A percentile compares a stretch with the other conserved stretches of the same genome.
Conservation (phyloP, 2,113 vertebrate genomes). For the Gymnogyps californianus region DNA sequence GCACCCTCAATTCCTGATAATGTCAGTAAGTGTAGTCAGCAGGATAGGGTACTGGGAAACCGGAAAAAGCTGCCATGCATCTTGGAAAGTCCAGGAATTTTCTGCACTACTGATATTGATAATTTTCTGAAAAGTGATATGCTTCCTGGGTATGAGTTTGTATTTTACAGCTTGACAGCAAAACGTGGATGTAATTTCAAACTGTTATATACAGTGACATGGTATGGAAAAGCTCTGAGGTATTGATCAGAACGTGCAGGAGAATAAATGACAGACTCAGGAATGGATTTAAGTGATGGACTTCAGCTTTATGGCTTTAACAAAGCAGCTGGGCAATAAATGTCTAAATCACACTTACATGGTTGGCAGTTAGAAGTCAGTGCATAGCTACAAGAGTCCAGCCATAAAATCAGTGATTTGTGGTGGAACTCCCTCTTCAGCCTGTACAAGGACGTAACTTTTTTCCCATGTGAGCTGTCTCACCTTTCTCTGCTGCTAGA, state of each 20-base stretch:
- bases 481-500: neutral
- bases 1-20: neutral
- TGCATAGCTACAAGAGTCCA: neutral
- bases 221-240: neutral
- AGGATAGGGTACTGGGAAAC: neutral
- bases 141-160: neutral
- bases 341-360: neutral
- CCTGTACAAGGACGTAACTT: neutral
- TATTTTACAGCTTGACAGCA: neutral
- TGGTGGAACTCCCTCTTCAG: neutral
- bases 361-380: neutral
- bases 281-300: neutral
- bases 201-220: neutral
- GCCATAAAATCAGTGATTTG: neutral
- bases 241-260: neutral
- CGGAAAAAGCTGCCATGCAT: rapidly evolving
- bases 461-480: neutral
- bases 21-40: neutral
- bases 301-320: neutral
- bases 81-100: neutral
- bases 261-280: neutral
- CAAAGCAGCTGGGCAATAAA: neutral
- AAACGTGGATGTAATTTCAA: neutral
- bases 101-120: neutral
- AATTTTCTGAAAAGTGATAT: neutral